Evolutionary conservation across 2,113 vertebrate genomes (phyloP), one percentile per base, ranked within the genome.

Genomic region (Pterocles burchelli): DNA sequence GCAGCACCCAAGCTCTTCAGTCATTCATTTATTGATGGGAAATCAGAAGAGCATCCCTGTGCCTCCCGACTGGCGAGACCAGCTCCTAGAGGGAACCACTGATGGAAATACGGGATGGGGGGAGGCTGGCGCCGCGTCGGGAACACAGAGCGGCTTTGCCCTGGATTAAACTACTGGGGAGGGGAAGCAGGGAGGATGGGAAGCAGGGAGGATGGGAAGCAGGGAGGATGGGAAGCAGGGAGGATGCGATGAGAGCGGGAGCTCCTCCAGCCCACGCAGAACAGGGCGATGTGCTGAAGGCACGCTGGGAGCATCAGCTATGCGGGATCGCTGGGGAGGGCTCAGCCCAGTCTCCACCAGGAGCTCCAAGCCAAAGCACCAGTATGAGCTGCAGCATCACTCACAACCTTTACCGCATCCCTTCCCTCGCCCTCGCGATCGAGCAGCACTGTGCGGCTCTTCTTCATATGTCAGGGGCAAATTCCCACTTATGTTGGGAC

Each of bases 131-230:
- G 48, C 28, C 3, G 46, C 20, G 16, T 54, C 17, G 28, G 80
- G 65, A 71, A 22, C 51, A 26, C 31, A 11, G 83, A 85, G 88
- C 8, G 5, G 89, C 91, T 90, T 72, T 77, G 88, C 85, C 82
- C 76, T 80, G 85, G 92, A 91, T 93, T 82, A 96, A 94, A 88
- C 88, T 85, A 94, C 85, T 28, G 65, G 45, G 6, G 34, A 92
- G 45, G 82, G 80, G 75, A 66, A 57, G 72, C 38, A 65, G 88
- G 85, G 92, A 84, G 81, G 89, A 89, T 25, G 33, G 6, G 9
- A 25, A 55, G n/a, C n/a, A n/a, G n/a, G n/a, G n/a, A n/a, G 6
- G 34, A 92, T 38, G 82, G 80, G 75, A 66, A 57, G 72, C 38
- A 65, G 88, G 85, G 92, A 84, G 81, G 89, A 89, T 25, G 33